Evolutionary conservation across 2,797 vertebrate genomes (phyloP), one percentile per base, ranked within the genome.

Genomic region (Urophycis tenuis): DNA sequence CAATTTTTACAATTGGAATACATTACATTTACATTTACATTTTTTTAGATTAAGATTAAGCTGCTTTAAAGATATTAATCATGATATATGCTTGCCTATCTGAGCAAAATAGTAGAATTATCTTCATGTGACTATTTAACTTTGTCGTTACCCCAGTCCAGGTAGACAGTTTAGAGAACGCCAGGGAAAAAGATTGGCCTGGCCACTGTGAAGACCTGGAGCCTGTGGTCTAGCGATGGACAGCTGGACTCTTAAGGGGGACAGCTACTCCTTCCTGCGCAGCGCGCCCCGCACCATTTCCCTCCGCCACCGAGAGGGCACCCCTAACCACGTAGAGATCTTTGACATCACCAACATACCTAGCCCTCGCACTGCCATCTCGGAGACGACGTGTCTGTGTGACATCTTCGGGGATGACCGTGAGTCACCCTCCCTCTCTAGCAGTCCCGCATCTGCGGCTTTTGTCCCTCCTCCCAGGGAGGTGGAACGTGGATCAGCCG

Each of bases 361-460:
- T 3, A 89, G 81, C 79, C 87, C 92, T 79, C 89, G 85, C 72
- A 89, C 79, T 25, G 87, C 82, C 77, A 95, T 95, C 83, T 93
- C 93, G 1, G 94, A 94, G 87, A 94, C 93, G 29, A 93, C 92
- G 71, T 94, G 92, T 78, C 85, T 95, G 73, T 94, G 93, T 87
- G 94, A 94, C 87, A 95, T 94, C 87, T 95, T 95, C 76, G 93
- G 92, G 80, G 93, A 93, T 85, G 92, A 94, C 74, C 75, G 89
- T 75, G 94, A 94, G 64, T 83, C 89, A 0, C 77, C 87, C 0
- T 88, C 92, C 17, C 83, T 90, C 33, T 89, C 93, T 15, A 91
- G 90, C 85, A 93, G 87, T 82, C 90, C 92, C 2, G 82, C 90
- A 8, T 88, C 81, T 14, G 84, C 79, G 25, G 75, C 87, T 6